Conservation (phyloP, 2,113 vertebrate species). For the Lethenteron reissneri region DNA sequence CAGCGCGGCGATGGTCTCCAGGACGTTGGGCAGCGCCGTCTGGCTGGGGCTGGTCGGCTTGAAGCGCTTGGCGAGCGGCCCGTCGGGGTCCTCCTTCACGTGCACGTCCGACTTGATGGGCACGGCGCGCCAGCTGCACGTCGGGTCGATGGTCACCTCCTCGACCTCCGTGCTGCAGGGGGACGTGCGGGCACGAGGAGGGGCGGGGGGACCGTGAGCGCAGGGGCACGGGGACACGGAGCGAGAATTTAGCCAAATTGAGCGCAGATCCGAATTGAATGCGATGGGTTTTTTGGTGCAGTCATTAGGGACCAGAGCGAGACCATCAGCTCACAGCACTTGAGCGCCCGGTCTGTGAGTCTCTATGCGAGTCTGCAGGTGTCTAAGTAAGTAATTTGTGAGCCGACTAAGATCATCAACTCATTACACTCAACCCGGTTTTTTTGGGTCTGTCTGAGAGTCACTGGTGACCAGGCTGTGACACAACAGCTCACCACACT, state of each 20-base stretch:
- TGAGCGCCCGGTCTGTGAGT: too few relatives aligned
- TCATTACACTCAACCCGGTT: too few relatives aligned
- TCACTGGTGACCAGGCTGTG: too few relatives aligned
- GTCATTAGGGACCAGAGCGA: background rate
- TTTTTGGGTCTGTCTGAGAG: too few relatives aligned
- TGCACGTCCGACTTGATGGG: slow-evolving; percentile 63
- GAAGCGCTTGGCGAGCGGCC: slow-evolving; percentile 60
- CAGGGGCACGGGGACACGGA: background rate
- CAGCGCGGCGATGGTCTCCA: slow-evolving; percentile 80
- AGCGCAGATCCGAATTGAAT: background rate
- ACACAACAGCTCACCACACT: too few relatives aligned
- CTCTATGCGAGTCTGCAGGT: too few relatives aligned
- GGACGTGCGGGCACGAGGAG: background rate
- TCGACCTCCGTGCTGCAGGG: slow-evolving; percentile 50
- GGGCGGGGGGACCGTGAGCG: too few relatives aligned
- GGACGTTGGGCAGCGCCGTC: slow-evolving; percentile 75
- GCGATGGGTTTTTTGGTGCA: background rate
- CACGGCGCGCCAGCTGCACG: slow-evolving; percentile 78
- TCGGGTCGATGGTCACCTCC: slow-evolving; percentile 86
- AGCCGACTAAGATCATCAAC: too few relatives aligned
- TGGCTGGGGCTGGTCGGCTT: slow-evolving; percentile 68
- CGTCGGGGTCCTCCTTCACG: slow-evolving; percentile 66
- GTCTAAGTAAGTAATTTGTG: too few relatives aligned
- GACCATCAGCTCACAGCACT: background rate
- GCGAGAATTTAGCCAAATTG: too few relatives aligned